phyloP scores from a whole-genome alignment of 2,888 invertebrate genomes.

The Holacanthella duospinosa region DNA sequence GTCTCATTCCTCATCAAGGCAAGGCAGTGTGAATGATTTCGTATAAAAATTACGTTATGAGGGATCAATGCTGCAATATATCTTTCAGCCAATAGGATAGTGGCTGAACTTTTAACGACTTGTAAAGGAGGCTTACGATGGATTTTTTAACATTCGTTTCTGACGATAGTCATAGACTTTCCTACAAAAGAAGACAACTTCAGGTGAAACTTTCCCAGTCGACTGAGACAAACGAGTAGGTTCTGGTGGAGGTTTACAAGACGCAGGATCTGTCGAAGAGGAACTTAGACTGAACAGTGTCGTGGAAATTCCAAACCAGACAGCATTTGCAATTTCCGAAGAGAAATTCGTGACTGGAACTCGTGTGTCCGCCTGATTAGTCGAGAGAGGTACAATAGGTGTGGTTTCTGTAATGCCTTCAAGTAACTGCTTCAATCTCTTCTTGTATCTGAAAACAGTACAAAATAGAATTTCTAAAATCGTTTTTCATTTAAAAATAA shows the following conservation, averaged over 20 bases:
- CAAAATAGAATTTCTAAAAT: too few species aligned
- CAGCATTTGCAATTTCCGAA: conserved; percentile 31
- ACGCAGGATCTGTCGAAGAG: not conserved
- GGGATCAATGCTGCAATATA: too few species aligned
- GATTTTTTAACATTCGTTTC: conserved; percentile 56
- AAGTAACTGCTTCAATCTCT: conserved; percentile 64
- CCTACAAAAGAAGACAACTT: conserved; percentile 87
- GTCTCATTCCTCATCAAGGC: too few species aligned
- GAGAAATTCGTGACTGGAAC: conserved; percentile 23
- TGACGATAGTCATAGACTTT: conserved; percentile 90
- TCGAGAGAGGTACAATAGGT: conserved; percentile 58
- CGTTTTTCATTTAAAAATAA: conserved; percentile 11
- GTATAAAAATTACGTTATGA: too few species aligned
- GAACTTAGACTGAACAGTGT: not conserved
- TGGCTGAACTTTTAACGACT: too few species aligned
- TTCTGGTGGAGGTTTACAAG: conserved; percentile 40
- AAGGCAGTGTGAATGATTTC: too few species aligned
- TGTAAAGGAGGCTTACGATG: too few species aligned
- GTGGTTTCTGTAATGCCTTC: conserved; percentile 60
- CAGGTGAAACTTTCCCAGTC: conserved; percentile 54
- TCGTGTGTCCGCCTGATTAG: not conserved
- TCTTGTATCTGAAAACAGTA: conserved; percentile 59
- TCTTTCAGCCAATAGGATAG: too few species aligned
- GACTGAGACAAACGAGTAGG: not conserved
- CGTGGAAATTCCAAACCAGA: conserved; percentile 28